Conservation (phyloP, 2,113 vertebrate species). For the Regulus satrapa region DNA sequence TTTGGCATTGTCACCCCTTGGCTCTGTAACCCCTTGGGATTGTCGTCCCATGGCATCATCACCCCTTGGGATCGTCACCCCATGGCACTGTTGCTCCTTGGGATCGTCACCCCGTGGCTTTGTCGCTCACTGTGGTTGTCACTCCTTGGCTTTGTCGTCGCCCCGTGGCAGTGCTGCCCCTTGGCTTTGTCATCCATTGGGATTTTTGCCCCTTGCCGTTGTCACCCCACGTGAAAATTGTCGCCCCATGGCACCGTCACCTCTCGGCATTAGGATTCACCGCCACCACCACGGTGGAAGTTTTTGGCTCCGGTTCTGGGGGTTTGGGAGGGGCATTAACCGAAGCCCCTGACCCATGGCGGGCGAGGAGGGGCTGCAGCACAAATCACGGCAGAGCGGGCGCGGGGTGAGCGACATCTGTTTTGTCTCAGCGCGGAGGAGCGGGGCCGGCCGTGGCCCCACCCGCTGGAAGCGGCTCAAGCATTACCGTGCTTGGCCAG, state of each 20-base stretch:
- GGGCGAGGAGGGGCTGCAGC: background rate
- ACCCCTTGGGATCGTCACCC: rapidly evolving
- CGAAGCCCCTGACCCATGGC: background rate
- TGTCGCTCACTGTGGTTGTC: rapidly evolving
- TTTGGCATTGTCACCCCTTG: background rate
- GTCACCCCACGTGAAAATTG: rapidly evolving
- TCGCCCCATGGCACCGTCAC: background rate
- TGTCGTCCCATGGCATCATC: background rate
- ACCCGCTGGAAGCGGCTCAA: constrained; percentile 41
- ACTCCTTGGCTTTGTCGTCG: rapidly evolving
- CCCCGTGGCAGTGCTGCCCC: background rate
- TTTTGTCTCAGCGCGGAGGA: constrained; percentile 14
- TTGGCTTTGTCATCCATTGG: background rate
- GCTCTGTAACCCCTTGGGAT: rapidly evolving
- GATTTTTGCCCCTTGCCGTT: rapidly evolving
- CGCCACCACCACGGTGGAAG: background rate
- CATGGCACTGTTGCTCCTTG: rapidly evolving
- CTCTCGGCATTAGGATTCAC: background rate
- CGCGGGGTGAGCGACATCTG: constrained; percentile 25
- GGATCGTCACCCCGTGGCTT: rapidly evolving
- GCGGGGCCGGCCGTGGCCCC: background rate
- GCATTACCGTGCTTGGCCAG: constrained; percentile 36
- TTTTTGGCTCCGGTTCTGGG: background rate
- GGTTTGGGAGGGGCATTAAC: background rate
- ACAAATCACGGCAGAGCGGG: background rate